Base-by-base conservation (phyloP, 1,140 invertebrate species). In the Trypoxylus dichotomus region DNA sequence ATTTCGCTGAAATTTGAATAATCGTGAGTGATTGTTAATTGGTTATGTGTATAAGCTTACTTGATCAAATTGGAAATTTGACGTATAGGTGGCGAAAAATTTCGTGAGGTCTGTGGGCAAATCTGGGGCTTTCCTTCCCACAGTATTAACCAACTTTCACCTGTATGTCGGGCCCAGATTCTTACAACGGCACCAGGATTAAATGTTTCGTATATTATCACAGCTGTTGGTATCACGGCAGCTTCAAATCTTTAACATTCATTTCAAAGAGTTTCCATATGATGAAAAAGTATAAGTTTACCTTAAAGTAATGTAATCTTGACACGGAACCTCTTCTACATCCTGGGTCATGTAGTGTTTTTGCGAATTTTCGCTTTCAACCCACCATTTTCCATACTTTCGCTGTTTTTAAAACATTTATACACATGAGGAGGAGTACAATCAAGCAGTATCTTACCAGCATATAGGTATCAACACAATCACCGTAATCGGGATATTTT, bases 331-430 rank as follows among this genome's bases (percentile, higher is more conserved):
- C 47, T 87, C 81, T 74, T 90, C 89, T 83, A 91, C 91, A 84
- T 94, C 93, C 84, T 93, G 92, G 41, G 91, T 90, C 90, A 93
- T 92, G 81, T 94, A 95, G 81, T 92, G 89, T 77, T 87, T 85
- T 79, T 89, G 89, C 80, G 87, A 88, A 11, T 93, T 94, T 63
- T 94, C 94, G 3, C 92, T 92, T 82, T 91, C 88, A 47, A 94
- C 90, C 95, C 95, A 97, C 95, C 95, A 97, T 76, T 88, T 91
- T 11, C 96, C 96, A 88, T 96, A 97, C 5, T 94, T 95, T 87
- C 95, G 91, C 95, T 97, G 83, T 25, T 68, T 68, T 24, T n/a
- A 54, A 54, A 19, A 54, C 19, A 19, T 0, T 54, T 54, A 19
- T 54, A 88, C 87, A 68, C 83, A 83, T 54, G 47, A 32, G 27